A percentile compares a stretch with the other conserved stretches of the same genome.
phyloP scores from a whole-genome alignment of 2,797 vertebrate species.

The Amniataba percoides region DNA sequence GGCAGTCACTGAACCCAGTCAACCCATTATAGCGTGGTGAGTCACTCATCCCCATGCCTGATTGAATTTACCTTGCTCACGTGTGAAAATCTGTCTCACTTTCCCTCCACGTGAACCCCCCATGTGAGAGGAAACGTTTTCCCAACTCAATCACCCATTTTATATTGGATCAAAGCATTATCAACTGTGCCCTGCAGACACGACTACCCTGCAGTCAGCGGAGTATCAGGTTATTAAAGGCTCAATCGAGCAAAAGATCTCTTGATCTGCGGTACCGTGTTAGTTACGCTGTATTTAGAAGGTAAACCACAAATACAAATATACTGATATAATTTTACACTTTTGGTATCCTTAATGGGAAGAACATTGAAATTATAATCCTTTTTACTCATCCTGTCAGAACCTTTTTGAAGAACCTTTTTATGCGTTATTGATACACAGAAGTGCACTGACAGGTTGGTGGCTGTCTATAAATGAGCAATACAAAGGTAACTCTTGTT shows the following conservation, averaged over 20 bases:
- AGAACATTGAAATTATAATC: constrained; percentile 6
- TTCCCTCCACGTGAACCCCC: constrained; percentile 64
- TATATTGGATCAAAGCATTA: constrained; percentile 70
- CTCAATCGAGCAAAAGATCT: constrained; percentile 23
- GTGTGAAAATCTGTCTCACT: constrained; percentile 58
- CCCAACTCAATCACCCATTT: constrained; percentile 61
- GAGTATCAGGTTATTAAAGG: constrained; percentile 36
- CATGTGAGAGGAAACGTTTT: constrained; percentile 56
- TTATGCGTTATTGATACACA: not conserved
- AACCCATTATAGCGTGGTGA: constrained; percentile 82
- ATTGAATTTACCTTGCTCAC: constrained; percentile 74
- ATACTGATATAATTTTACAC: not conserved
- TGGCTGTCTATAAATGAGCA: not conserved
- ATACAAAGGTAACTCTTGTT: not conserved
- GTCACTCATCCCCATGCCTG: constrained; percentile 64
- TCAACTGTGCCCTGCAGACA: constrained; percentile 59
- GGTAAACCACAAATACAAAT: constrained; percentile 5
- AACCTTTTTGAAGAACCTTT: not conserved
- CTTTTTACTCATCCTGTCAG: not conserved
- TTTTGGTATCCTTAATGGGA: not conserved
- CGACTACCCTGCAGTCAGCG: constrained; percentile 27
- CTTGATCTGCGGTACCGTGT: constrained; percentile 14
- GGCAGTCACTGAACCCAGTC: constrained; percentile 73
- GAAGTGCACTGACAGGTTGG: not conserved
- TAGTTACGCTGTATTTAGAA: constrained; percentile 12